A percentile compares a stretch with the other conserved stretches of the same genome.
Evolutionary conservation across 2,797 vertebrate species (phyloP).

Genomic region (Cynopterus sphinx): DNA sequence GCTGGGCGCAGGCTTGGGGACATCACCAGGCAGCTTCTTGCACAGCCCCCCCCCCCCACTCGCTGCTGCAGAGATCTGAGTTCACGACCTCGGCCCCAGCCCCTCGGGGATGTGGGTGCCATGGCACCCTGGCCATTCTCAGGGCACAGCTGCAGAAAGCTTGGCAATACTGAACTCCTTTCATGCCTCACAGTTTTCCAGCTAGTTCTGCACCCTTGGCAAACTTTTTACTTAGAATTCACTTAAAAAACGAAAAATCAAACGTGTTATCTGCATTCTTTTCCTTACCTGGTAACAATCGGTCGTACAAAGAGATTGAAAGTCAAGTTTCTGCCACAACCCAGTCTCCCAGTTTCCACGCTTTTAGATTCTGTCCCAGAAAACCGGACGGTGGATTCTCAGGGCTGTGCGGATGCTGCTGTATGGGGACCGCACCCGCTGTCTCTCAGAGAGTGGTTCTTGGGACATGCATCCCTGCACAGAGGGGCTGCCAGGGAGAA

Average conservation of each 20-base stretch:
- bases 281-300: background rate
- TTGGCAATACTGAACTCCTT: background rate
- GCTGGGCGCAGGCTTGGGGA: accelerated
- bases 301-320: background rate
- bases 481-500: background rate
- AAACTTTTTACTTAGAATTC: slow-evolving; percentile 1
- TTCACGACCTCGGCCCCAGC: background rate
- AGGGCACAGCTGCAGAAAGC: background rate
- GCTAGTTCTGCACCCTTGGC: background rate
- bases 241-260: background rate
- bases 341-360: background rate
- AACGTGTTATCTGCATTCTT: background rate
- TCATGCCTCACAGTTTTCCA: background rate
- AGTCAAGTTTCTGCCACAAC: background rate
- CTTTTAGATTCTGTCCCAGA: background rate
- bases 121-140: background rate
- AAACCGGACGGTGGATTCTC: background rate
- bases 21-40: too few relatives aligned
- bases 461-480: background rate
- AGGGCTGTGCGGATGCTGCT: background rate
- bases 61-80: too few relatives aligned
- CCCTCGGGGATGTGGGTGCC: too few relatives aligned
- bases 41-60: too few relatives aligned
- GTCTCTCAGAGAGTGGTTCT: background rate
- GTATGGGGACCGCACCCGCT: accelerated